Percentiles rank a stretch among this genome's conserved stretches.
These are phyloP conservation scores for Trachythela sp. DNA, from an alignment of 64 coral and sea anemone genomes.

Conservation along the genomic window DNA sequence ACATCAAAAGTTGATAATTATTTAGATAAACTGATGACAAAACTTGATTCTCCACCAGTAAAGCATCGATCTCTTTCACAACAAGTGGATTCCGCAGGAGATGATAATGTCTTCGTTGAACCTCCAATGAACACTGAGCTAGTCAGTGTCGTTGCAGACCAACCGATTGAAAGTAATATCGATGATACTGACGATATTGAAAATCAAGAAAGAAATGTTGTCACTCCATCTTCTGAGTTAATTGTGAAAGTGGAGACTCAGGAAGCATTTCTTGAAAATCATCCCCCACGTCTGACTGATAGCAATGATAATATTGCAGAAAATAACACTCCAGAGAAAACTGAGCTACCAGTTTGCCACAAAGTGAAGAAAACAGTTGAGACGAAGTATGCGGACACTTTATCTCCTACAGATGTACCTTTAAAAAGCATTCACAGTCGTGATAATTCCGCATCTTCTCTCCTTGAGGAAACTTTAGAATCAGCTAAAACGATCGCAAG, in stretches of 20 bases:
- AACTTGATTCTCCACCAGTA: background rate
- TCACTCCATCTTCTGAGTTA: background rate
- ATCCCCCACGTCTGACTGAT: background rate
- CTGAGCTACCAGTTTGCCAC: background rate
- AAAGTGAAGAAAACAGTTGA: background rate
- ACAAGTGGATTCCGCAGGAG: background rate
- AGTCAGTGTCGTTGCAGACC: background rate
- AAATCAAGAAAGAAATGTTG: background rate
- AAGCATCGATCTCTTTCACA: background rate
- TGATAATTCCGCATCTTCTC: background rate
- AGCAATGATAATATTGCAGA: background rate
- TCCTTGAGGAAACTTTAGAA: conserved; percentile 19
- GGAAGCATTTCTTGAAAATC: background rate
- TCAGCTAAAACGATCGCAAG: background rate
- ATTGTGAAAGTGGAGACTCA: background rate
- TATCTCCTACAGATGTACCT: background rate
- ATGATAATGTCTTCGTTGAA: background rate
- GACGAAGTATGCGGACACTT: background rate
- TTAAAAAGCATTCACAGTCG: background rate
- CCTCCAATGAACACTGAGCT: background rate
- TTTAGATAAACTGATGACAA: background rate
- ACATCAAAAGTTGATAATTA: background rate
- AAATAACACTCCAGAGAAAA: background rate
- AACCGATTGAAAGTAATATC: background rate
- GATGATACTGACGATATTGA: background rate